A percentile compares a stretch with the other conserved stretches of the same genome.
Evolutionary conservation across 2,888 invertebrate species (phyloP).

Genomic region (Caenorhabditis uteleia): DNA sequence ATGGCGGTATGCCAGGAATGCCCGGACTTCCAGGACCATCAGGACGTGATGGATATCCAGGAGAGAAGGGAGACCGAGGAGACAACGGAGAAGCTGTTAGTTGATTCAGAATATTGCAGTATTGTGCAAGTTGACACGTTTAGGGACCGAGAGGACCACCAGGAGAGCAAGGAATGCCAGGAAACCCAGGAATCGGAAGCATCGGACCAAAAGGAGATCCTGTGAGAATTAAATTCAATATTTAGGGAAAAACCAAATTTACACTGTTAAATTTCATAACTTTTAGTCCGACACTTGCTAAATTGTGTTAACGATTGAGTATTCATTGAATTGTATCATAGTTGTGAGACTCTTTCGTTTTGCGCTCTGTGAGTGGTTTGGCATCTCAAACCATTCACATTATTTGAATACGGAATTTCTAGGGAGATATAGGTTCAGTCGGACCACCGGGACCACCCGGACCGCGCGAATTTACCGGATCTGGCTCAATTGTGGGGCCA

Average conservation of each 20-base stretch:
- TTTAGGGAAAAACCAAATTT: background rate
- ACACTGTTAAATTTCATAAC: background rate
- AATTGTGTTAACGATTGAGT: no score
- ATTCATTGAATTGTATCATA: no score
- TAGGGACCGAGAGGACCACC: slow-evolving; percentile 70
- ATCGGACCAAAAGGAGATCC: slow-evolving; percentile 70
- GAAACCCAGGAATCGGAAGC: slow-evolving; percentile 69
- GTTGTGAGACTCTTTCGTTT: no score
- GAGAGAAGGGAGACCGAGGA: slow-evolving; percentile 70
- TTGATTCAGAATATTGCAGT: no score
- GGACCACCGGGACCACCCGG: slow-evolving; percentile 72
- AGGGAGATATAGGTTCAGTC: slow-evolving; percentile 67
- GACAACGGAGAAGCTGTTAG: slow-evolving; percentile 64
- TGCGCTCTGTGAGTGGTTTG: background rate
- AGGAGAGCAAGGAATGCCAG: slow-evolving; percentile 70
- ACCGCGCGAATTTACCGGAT: slow-evolving; percentile 64
- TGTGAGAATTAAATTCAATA: slow-evolving; percentile 50
- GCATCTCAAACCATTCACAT: background rate
- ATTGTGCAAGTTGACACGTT: slow-evolving; percentile 8
- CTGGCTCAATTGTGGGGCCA: slow-evolving; percentile 64
- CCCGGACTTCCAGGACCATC: slow-evolving; percentile 70
- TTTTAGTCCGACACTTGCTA: background rate
- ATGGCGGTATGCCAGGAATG: slow-evolving; percentile 77
- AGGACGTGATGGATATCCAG: slow-evolving; percentile 70
- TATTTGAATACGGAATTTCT: slow-evolving; percentile 38